These are phyloP conservation scores for Hypomecis atomaria DNA, from an alignment of 2,888 invertebrate genomes.

Conservation along the genomic window DNA sequence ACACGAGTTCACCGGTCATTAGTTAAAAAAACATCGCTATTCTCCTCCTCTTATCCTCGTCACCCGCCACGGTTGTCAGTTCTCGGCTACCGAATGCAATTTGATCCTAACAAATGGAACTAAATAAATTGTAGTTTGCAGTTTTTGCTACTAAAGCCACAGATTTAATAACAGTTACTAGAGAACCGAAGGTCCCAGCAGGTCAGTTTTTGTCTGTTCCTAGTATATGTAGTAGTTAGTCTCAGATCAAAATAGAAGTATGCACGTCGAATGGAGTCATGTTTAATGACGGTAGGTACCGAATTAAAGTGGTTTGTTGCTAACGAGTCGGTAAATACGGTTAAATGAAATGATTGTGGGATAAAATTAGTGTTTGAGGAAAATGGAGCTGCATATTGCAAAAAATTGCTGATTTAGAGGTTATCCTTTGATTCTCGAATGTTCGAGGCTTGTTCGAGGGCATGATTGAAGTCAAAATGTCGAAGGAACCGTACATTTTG, in stretches of 20 bases:
- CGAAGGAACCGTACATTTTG: too few relatives aligned
- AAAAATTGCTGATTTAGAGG: too few relatives aligned
- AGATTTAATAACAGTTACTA: too few relatives aligned
- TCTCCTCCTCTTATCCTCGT: not conserved
- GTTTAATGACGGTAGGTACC: not conserved
- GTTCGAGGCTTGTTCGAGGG: too few relatives aligned
- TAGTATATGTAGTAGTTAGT: not conserved
- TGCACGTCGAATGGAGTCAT: not conserved
- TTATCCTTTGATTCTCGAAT: too few relatives aligned
- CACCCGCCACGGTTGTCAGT: conserved; percentile 15
- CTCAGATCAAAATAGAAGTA: not conserved
- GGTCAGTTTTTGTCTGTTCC: conserved; percentile 14
- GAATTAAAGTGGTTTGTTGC: too few relatives aligned
- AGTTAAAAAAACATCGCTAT: not conserved
- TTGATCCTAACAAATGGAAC: conserved; percentile 11
- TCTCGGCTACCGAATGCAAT: conserved; percentile 16
- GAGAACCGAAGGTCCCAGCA: not conserved
- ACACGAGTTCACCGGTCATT: too few relatives aligned
- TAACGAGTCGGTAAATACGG: too few relatives aligned
- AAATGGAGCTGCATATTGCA: too few relatives aligned
- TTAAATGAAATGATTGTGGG: too few relatives aligned
- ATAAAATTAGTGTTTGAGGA: too few relatives aligned
- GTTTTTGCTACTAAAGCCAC: conserved; percentile 1
- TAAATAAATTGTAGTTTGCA: conserved; percentile 3
- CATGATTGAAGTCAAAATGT: too few relatives aligned